phyloP scores from a whole-genome alignment of 1,140 invertebrate genomes.

The Drosophila murphyi region DNA sequence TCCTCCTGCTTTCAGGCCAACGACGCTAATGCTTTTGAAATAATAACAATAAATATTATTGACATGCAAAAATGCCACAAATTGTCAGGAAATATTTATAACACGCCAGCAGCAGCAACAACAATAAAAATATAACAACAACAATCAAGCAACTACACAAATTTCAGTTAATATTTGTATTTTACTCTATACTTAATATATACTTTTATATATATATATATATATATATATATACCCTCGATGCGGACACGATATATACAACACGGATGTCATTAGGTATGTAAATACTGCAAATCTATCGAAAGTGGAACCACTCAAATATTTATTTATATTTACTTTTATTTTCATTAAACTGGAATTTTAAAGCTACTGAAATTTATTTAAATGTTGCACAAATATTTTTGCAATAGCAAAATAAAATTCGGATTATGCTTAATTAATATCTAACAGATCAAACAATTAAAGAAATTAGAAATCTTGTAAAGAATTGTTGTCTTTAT shows the following conservation, averaged over 20 bases:
- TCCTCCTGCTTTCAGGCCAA: too few relatives aligned
- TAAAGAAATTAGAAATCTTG: too few relatives aligned
- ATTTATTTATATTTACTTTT: neutral
- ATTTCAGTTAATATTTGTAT: conserved; percentile 37
- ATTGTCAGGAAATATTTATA: conserved; percentile 53
- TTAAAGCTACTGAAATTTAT: too few relatives aligned
- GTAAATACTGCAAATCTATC: neutral
- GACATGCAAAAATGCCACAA: conserved; percentile 55
- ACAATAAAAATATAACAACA: neutral
- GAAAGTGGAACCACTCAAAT: neutral
- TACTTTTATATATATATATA: too few relatives aligned
- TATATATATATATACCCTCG: neutral
- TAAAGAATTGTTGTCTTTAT: too few relatives aligned
- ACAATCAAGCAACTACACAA: neutral
- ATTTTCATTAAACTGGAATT: too few relatives aligned
- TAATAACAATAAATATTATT: conserved; percentile 63
- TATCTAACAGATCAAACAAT: too few relatives aligned
- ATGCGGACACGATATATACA: neutral
- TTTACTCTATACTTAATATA: neutral
- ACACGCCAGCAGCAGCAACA: conserved; percentile 16
- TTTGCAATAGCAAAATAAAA: too few relatives aligned
- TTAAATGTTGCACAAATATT: too few relatives aligned
- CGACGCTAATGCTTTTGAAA: conserved; percentile 43
- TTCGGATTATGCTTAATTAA: too few relatives aligned
- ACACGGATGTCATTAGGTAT: neutral